Evolutionary conservation across 2,113 vertebrate species (phyloP), one percentile per base, ranked within the genome.

Genomic region (Ahaetulla prasina): DNA sequence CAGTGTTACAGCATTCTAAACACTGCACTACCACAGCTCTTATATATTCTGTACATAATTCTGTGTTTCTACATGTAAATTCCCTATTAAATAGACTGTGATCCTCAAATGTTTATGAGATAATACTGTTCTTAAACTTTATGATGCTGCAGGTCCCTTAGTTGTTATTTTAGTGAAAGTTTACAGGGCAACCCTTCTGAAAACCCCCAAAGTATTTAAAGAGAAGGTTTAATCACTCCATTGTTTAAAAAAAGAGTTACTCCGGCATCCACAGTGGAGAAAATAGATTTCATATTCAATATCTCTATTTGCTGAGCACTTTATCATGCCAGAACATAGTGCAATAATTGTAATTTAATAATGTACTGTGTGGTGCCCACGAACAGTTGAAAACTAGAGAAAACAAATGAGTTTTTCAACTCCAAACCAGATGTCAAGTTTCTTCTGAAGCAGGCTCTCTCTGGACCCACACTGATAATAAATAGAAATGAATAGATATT

Each of bases 341-440:
- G 85, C 92, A 96, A 95, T 96, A 96, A 97, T 22, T 93, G 90
- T 95, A 95, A 96, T 96, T 96, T 96, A 97, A 96, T 94, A 96
- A 97, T 90, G 94, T n/a, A 95, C 80, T 94, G 45, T 7, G 85
- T 85, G 55, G 27, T 27, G 86, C 89, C 94, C 91, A 92, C 95
- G 93, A 95, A 94, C 53, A 93, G 94, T 92, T 93, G 89, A 95
- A 94, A 95, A 93, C 90, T 91, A 12, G 39, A 52, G 92, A 93
- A 95, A 96, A 96, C 91, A 96, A 95, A 95, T 91, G 96, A 96
- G 94, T 86, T 91, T 94, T 94, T 94, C 91, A 22, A 92, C 92
- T 45, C 90, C 63, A 95, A 95, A 91, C 55, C 92, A 96, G 95
- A 95, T 27, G 80, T 92, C 91, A 95, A 87, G 55, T 94, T 80